A percentile compares a stretch with the other conserved stretches of the same genome.
Conservation (phyloP, 2,113 vertebrate genomes). For the Pollachius pollachius region DNA sequence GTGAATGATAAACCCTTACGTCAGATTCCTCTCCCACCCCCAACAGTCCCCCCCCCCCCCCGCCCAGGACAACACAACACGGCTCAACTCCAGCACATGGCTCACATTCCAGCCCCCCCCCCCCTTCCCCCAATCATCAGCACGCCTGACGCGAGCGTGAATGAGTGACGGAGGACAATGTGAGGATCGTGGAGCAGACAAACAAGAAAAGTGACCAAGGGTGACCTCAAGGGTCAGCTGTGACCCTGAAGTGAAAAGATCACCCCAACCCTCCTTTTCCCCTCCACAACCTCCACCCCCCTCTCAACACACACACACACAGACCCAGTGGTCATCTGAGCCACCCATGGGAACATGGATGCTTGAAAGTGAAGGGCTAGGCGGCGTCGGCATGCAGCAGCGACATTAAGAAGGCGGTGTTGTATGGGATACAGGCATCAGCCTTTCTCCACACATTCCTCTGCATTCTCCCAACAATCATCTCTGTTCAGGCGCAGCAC, state of each 20-base stretch:
- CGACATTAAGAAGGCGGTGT: constrained; percentile 58
- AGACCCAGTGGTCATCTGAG: constrained; percentile 39
- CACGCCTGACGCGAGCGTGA: constrained; percentile 46
- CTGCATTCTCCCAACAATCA: constrained; percentile 50
- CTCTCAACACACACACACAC: constrained; percentile 31
- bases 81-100: constrained; percentile 41
- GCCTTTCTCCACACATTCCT: constrained; percentile 69
- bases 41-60: background rate
- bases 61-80: constrained; percentile 4
- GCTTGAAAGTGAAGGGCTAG: constrained; percentile 49
- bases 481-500: constrained; percentile 47
- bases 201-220: constrained; percentile 41
- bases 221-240: constrained; percentile 65
- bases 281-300: constrained; percentile 39
- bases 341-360: constrained; percentile 57
- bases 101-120: constrained; percentile 19
- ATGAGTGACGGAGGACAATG: constrained; percentile 56
- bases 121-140: constrained; percentile 37
- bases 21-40: constrained; percentile 22
- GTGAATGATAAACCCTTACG: constrained; percentile 46
- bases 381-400: constrained; percentile 16
- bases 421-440: constrained; percentile 68
- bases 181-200: constrained; percentile 16
- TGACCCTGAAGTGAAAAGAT: constrained; percentile 62
- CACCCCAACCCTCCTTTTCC: no score